These are phyloP conservation scores for Semnornis frantzii DNA, from an alignment of 2,113 vertebrate genomes.

Conservation along the genomic window DNA sequence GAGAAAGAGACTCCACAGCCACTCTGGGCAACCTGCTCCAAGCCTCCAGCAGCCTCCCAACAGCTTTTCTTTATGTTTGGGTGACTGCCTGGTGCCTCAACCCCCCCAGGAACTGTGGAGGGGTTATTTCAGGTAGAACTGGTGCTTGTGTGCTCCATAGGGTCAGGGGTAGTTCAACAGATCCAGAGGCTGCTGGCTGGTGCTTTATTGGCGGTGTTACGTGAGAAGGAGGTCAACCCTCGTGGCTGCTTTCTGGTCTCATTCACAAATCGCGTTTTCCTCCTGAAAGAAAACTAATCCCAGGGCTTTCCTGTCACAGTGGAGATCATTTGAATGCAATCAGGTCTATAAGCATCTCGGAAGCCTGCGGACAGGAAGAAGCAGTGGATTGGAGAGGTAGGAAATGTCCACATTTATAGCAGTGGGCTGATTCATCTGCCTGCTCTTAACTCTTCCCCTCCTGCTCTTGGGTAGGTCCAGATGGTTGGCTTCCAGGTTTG, in stretches of 20 bases:
- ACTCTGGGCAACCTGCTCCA: too few species aligned
- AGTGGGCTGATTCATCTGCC: not conserved
- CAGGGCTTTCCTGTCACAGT: rapidly evolving
- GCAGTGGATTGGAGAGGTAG: slow-evolving; percentile 1
- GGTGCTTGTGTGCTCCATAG: rapidly evolving
- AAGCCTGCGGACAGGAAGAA: slow-evolving; percentile 13
- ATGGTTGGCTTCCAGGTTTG: not conserved
- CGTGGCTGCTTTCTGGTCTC: not conserved
- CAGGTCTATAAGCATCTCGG: not conserved
- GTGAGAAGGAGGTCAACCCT: not conserved
- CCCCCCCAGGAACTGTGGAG: rapidly evolving
- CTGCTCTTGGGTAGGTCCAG: not conserved
- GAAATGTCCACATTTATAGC: not conserved
- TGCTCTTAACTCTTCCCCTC: slow-evolving; percentile 22
- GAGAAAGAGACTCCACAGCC: too few species aligned
- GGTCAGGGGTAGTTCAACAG: not conserved
- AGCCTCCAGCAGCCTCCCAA: too few species aligned
- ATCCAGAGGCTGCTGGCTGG: not conserved
- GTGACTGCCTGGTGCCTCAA: not conserved
- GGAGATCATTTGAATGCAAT: not conserved
- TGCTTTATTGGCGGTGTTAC: not conserved
- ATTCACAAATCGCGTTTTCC: not conserved
- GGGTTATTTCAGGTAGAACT: not conserved
- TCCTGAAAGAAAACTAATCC: slow-evolving; percentile 18
- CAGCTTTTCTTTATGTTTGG: too few species aligned